Base-by-base conservation (phyloP, 1,140 invertebrate genomes). In the Eubasilissa regina region DNA sequence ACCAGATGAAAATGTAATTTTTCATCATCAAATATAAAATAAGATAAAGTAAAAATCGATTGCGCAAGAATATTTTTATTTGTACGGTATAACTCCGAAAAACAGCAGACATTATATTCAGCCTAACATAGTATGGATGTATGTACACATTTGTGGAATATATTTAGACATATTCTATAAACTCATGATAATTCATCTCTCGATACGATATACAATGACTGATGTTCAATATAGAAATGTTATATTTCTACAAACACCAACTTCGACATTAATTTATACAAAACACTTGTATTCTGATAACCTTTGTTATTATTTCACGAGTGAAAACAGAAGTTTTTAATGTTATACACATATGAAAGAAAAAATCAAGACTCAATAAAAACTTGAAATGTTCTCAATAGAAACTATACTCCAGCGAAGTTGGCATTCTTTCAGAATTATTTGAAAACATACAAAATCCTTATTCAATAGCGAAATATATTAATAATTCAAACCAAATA, bases 51-150 rank as follows among this genome's bases (percentile, higher is more conserved):
- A 81, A 77, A 74, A 3, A 51, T 45, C 9, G 19, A 72, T 58
- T 80, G 78, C 78, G 81, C 81, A 77, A 74, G 75, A 82, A 73
- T 82, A 82, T 80, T 77, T 70, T 75, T 77, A 77, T 81, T 82
- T 82, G 81, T 82, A 82, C 75, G 81, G 81, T 82, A 80, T 79
- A 82, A 80, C 75, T 82, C 75, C 75, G 75, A 80, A 79, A 62
- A 55, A 82, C 78, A 82, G 74, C 78, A 82, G 55, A 80, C 78
- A 82, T 55, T 73, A 73, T 79, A 76, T 81, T 81, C 77, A 79
- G 70, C 55, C 80, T 79, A 82, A 82, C 43, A 77, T 78, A 55
- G 77, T 77, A 62, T 77, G 35, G 62, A 78, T 82, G 45, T 82
- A 79, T 66, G 43, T 73, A 79, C 76, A 80, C 75, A 79, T 80